A percentile compares a stretch with the other conserved stretches of the same genome.
phyloP scores from a whole-genome alignment of 92 coral and sea anemone species.

The Palythoa grandiflora region DNA sequence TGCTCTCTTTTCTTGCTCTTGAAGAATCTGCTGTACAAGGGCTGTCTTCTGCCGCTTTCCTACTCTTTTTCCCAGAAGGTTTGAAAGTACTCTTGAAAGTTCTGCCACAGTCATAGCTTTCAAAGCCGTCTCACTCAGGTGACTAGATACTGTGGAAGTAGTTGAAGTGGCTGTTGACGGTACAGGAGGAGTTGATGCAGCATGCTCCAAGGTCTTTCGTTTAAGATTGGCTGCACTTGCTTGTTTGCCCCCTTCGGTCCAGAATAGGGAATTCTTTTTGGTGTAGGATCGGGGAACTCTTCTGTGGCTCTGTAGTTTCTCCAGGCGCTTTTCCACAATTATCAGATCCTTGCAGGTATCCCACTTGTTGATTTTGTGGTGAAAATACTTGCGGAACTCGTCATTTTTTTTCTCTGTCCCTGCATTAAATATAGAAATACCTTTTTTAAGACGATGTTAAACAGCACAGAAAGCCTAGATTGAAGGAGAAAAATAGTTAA shows the following conservation, averaged over 20 bases:
- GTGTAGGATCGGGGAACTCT: not conserved
- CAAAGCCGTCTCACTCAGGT: not conserved
- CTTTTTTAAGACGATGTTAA: too few relatives aligned
- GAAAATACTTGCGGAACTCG: not conserved
- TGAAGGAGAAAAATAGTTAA: too few relatives aligned
- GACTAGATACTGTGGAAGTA: too few relatives aligned
- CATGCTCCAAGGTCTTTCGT: not conserved
- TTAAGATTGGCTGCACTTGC: not conserved
- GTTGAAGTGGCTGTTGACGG: not conserved
- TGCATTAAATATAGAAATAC: not conserved
- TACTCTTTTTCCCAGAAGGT: constrained; percentile 7
- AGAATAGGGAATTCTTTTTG: not conserved
- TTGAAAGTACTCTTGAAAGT: not conserved
- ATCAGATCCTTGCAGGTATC: not conserved
- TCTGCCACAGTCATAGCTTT: not conserved
- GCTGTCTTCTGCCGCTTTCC: constrained; percentile 2
- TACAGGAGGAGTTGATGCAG: not conserved
- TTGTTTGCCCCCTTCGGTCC: not conserved
- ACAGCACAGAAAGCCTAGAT: too few relatives aligned
- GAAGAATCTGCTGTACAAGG: not conserved
- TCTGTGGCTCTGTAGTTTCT: not conserved
- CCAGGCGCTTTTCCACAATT: too few relatives aligned
- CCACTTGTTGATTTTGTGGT: not conserved
- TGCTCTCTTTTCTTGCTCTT: not conserved
- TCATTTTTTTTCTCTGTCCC: not conserved